phyloP scores from a whole-genome alignment of 2,888 invertebrate species.

The Andrena bucephala region DNA sequence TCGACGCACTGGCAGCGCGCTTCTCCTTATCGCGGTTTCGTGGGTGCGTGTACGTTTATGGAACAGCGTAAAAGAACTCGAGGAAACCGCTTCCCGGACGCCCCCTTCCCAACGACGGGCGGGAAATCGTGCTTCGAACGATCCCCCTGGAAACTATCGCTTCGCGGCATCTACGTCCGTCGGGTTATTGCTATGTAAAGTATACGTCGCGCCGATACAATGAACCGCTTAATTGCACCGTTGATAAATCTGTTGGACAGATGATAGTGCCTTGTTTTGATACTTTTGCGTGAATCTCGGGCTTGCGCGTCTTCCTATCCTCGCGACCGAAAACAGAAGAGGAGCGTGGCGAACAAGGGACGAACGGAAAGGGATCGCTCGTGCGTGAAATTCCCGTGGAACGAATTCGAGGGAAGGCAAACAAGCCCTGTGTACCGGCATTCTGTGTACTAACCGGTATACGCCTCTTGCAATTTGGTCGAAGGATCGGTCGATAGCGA shows the following conservation, averaged over 20 bases:
- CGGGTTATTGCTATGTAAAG: not conserved
- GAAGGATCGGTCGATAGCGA: constrained; percentile 23
- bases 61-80: not conserved
- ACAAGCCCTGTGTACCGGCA: not conserved
- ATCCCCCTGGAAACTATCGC: not conserved
- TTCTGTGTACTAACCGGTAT: not conserved
- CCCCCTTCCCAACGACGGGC: not conserved
- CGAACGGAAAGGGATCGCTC: not conserved
- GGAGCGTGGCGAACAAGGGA: not conserved
- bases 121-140: not conserved
- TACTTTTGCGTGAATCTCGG: not conserved
- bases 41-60: not conserved
- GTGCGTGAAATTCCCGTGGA: constrained; percentile 22
- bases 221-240: constrained; percentile 25
- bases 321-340: not conserved
- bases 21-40: constrained; percentile 7
- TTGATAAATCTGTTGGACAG: constrained; percentile 1
- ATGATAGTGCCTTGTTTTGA: not conserved
- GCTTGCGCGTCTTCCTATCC: not conserved
- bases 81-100: not conserved
- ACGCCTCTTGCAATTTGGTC: not conserved
- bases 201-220: constrained; percentile 12
- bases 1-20: not conserved
- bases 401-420: constrained; percentile 15
- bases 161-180: not conserved